These are phyloP conservation scores for Eriosoma lanigerum DNA, from an alignment of 1,140 invertebrate species.

Conservation along the genomic window DNA sequence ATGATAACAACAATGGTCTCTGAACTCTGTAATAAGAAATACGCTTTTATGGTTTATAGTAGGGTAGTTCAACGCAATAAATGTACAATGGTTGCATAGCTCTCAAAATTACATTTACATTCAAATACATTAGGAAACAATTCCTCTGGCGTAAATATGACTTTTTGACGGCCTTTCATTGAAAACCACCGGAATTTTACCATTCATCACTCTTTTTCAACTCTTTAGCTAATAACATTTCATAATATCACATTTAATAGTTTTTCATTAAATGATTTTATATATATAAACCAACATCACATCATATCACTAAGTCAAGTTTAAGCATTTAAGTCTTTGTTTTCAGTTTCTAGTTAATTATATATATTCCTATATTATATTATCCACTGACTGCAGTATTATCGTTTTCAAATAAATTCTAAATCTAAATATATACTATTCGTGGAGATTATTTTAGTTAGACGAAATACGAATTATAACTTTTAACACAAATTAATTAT, in stretches of 20 bases:
- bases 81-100: neutral
- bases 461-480: neutral
- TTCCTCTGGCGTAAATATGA: neutral
- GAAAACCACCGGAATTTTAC: neutral
- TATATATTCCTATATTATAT: neutral
- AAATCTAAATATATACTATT: neutral
- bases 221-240: neutral
- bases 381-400: neutral
- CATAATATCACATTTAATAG: neutral
- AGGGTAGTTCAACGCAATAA: neutral
- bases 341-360: neutral
- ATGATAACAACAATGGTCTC: neutral
- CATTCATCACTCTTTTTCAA: neutral
- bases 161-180: neutral
- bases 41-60: conserved; percentile 1
- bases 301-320: neutral
- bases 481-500: neutral
- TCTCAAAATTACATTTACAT: neutral
- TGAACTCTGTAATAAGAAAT: conserved; percentile 1
- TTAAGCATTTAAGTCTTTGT: neutral
- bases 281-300: too few species aligned
- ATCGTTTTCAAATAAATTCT: neutral
- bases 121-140: conserved; percentile 8
- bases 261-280: neutral
- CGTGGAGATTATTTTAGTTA: neutral